Evolutionary conservation across 92 coral and sea anemone species (phyloP), one percentile per base, ranked within the genome.

Genomic region (Ricordea florida): DNA sequence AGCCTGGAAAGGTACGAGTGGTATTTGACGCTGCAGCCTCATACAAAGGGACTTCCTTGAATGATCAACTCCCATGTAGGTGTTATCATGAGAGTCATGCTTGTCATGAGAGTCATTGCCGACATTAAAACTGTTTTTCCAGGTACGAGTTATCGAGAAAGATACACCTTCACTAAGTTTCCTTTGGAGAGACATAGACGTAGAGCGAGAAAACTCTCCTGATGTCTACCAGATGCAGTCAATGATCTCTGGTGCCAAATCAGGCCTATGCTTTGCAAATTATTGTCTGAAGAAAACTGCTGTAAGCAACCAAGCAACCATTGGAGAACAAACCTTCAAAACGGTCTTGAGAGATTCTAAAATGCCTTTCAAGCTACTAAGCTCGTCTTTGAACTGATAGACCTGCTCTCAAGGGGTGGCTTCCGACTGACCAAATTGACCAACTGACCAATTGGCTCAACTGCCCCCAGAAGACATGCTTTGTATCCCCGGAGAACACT

Each of bases 101-200:
- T 62, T 33, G 59, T 56, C 26, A 42, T 72, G 15, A 66, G 84
- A n/a, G 65, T 78, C 29, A 68, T 76, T 13, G 84, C 89, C 0
- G 84, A 84, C 53, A 70, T 78, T 13, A 69, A 69, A 25, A 22
- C 87, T 15, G 85, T 85, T 79, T 62, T 70, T 62, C 17, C 85
- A 78, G 51, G 80, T 69, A 41, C 55, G 76, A 35, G 86, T 85
- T 48, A 70, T 85, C 29, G 85, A 84, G 48, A 58, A 74, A 41
- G 81, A 85, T 31, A 78, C 78, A 21, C 73, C 86, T 8, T 66
- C 78, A 13, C 73, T 83, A 53, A 68, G 89, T 21, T 76, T 83
- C 73, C 85, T 83, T 11, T 76, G 86, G 90, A 38, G 90, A 63
- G 86, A 69, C n/a, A n/a, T n/a, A n/a, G n/a, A n/a, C 9, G 55